phyloP scores from a whole-genome alignment of 2,797 vertebrate species.

The Loriculus beryllinus region DNA sequence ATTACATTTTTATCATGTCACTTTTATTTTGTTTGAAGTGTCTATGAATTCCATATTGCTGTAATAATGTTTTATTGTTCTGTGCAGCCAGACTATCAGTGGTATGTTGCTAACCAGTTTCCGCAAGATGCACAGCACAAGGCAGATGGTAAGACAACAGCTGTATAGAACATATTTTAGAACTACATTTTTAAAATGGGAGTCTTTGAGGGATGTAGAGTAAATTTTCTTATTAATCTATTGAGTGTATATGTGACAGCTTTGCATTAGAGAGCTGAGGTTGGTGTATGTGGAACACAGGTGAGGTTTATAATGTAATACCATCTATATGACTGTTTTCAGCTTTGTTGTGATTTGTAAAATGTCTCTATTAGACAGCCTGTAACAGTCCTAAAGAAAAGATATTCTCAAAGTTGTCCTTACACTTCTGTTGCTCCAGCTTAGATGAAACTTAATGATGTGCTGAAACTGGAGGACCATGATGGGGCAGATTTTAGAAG shows the following conservation, averaged over 20 bases:
- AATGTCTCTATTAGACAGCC: background rate
- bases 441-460: background rate
- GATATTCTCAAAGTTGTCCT: background rate
- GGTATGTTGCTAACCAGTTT: constrained; percentile 73
- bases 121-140: constrained; percentile 75
- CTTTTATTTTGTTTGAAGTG: constrained; percentile 69
- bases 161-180: constrained; percentile 61
- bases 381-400: background rate
- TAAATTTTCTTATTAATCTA: background rate
- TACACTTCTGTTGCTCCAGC: background rate
- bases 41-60: constrained; percentile 70
- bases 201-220: constrained; percentile 28
- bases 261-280: background rate
- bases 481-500: background rate
- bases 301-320: constrained; percentile 3
- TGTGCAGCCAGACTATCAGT: constrained; percentile 74
- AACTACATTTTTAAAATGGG: constrained; percentile 40
- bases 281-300: background rate
- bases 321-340: background rate
- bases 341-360: background rate
- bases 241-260: background rate
- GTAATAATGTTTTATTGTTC: constrained; percentile 74
- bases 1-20: constrained; percentile 57
- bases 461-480: background rate
- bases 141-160: constrained; percentile 75